These are phyloP conservation scores for Molanna angustata DNA, from an alignment of 2,888 invertebrate species.

Conservation along the genomic window DNA sequence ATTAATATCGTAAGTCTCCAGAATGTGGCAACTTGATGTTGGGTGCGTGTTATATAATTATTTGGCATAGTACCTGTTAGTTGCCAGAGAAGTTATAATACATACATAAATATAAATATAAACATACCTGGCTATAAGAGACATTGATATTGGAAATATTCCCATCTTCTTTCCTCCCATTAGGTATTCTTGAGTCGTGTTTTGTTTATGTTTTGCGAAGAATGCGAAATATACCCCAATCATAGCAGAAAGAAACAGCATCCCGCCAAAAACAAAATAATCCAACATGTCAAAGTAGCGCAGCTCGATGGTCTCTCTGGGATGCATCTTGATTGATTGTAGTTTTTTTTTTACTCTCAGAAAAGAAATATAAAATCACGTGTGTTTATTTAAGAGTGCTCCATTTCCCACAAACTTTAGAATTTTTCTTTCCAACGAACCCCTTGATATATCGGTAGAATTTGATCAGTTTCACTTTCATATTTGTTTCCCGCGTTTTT, in stretches of 20 bases:
- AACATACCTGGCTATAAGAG: constrained; percentile 68
- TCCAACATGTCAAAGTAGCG: constrained; percentile 64
- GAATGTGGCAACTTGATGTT: too few relatives aligned
- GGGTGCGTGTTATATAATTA: too few relatives aligned
- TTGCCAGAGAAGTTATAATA: too few relatives aligned
- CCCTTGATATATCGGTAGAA: constrained; percentile 16
- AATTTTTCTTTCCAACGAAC: constrained; percentile 8
- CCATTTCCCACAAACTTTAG: constrained; percentile 11
- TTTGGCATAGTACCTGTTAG: too few relatives aligned
- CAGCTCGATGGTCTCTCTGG: too few relatives aligned
- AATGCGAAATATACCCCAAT: constrained; percentile 72
- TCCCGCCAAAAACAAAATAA: constrained; percentile 62
- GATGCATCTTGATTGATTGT: too few relatives aligned
- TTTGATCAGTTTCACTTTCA: too few relatives aligned
- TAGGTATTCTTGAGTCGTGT: constrained; percentile 68
- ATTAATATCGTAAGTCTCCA: too few relatives aligned
- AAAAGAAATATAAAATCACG: neutral
- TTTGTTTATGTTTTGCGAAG: constrained; percentile 64
- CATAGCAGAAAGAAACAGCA: constrained; percentile 63
- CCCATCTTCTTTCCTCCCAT: constrained; percentile 76
- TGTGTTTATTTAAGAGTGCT: constrained; percentile 16
- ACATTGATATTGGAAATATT: constrained; percentile 76
- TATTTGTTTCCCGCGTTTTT: too few relatives aligned
- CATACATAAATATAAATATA: too few relatives aligned
- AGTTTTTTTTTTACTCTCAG: too few relatives aligned